phyloP scores from a whole-genome alignment of 2,888 invertebrate genomes.

The Rhingia rostrata region DNA sequence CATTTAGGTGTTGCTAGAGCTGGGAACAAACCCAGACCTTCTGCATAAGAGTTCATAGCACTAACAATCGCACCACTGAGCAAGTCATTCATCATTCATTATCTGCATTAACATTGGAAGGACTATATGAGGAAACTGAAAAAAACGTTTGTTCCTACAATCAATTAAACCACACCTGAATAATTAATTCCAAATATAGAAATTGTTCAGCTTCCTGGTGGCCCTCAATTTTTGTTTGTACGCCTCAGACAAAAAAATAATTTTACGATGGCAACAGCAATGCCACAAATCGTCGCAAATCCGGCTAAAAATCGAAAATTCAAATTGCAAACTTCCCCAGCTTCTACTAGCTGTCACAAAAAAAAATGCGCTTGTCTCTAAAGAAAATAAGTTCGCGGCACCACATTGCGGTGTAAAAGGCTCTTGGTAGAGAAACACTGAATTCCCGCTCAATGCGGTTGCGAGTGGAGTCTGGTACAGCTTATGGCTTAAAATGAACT shows the following conservation, averaged over 20 bases:
- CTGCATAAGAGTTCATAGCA: no score
- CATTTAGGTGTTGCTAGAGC: no score
- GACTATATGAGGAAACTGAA: no score
- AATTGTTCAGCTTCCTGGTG: not conserved
- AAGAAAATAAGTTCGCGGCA: slow-evolving; percentile 11
- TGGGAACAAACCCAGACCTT: no score
- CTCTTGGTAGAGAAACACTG: slow-evolving; percentile 6
- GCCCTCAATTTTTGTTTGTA: not conserved
- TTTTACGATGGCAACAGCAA: not conserved
- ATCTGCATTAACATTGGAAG: no score
- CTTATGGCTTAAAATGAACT: slow-evolving; percentile 62
- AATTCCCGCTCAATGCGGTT: not conserved
- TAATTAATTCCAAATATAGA: not conserved
- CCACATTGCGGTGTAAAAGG: slow-evolving; percentile 43
- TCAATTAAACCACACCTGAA: not conserved
- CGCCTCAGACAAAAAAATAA: slow-evolving; percentile 6
- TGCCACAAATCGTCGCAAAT: slow-evolving; percentile 26
- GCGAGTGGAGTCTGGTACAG: slow-evolving; percentile 12
- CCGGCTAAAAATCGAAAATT: slow-evolving; percentile 39
- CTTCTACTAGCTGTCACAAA: not conserved
- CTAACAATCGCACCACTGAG: no score
- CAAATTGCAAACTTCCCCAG: slow-evolving; percentile 23
- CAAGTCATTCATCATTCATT: no score
- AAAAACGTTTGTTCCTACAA: no score
- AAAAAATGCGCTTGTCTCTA: not conserved